These are phyloP conservation scores for Australoheros scitulus DNA, from an alignment of 2,113 vertebrate genomes.

Conservation along the genomic window DNA sequence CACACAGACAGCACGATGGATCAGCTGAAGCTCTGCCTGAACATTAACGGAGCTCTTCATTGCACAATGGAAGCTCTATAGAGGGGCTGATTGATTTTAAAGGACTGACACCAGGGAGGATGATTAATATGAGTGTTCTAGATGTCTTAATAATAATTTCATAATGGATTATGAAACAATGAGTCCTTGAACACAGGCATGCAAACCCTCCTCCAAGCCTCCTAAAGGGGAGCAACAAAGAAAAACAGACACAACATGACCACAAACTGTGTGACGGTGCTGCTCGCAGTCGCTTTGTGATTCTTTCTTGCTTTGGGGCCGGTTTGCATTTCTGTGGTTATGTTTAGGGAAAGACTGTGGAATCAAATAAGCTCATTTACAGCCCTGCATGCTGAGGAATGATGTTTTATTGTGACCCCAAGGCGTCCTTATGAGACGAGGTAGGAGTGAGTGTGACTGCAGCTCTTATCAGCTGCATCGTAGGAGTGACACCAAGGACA, in stretches of 20 bases:
- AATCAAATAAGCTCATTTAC: background rate
- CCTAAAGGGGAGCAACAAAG: background rate
- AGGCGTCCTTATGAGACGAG: background rate
- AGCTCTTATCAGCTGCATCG: background rate
- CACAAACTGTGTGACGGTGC: background rate
- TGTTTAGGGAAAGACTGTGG: rapidly evolving
- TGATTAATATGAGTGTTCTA: background rate
- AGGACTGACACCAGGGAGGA: background rate
- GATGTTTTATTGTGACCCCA: rapidly evolving
- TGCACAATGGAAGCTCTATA: background rate
- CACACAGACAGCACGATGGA: slow-evolving; percentile 7
- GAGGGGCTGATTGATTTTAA: background rate
- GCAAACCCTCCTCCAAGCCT: background rate
- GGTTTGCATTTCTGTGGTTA: background rate
- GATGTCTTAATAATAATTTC: background rate
- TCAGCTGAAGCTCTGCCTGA: background rate
- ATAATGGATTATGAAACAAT: rapidly evolving
- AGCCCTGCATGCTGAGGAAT: background rate
- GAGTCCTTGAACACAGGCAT: background rate
- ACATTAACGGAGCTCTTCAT: background rate
- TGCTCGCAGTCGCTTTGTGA: too few species aligned
- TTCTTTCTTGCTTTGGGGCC: background rate
- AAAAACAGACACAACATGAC: background rate
- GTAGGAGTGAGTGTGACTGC: rapidly evolving
- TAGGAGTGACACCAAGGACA: background rate